phyloP scores from a whole-genome alignment of 2,888 invertebrate species.

The Terebella lapidaria region DNA sequence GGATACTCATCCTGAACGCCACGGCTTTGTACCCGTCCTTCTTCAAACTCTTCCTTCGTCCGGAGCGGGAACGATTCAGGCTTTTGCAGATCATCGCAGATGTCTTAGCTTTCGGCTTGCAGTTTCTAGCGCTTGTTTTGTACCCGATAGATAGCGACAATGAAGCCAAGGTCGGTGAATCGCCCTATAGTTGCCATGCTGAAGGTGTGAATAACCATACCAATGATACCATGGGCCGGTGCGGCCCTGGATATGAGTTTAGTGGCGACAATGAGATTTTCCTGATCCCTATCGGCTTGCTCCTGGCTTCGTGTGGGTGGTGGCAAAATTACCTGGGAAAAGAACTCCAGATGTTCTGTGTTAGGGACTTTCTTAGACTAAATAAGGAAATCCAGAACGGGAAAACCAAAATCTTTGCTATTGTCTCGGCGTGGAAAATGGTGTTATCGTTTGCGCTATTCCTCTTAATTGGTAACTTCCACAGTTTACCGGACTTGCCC shows the following conservation, averaged over 20 bases:
- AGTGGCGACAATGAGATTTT: neutral
- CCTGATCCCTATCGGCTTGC: constrained; percentile 60
- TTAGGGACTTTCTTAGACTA: neutral
- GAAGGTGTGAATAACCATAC: neutral
- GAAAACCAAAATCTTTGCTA: constrained; percentile 26
- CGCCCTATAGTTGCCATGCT: no score
- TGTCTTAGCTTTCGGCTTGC: constrained; percentile 29
- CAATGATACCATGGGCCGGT: no score
- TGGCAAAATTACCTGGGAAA: constrained; percentile 73
- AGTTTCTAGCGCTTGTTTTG: constrained; percentile 27
- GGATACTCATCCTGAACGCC: constrained; percentile 39
- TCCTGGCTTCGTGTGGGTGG: constrained; percentile 73
- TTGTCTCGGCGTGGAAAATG: constrained; percentile 35
- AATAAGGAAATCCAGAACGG: constrained; percentile 54
- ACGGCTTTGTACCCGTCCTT: constrained; percentile 38
- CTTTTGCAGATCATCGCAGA: constrained; percentile 4
- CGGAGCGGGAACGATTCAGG: constrained; percentile 1
- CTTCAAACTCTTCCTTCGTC: constrained; percentile 17
- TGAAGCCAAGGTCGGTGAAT: neutral
- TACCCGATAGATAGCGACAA: constrained; percentile 8
- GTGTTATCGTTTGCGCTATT: constrained; percentile 31
- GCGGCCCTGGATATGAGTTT: no score
- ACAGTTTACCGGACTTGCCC: neutral
- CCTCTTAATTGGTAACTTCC: constrained; percentile 12
- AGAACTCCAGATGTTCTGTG: constrained; percentile 12